Percentiles rank a stretch among this genome's conserved stretches.
phyloP scores from a whole-genome alignment of 2,113 vertebrate genomes.

The Chloroceryle aenea region DNA sequence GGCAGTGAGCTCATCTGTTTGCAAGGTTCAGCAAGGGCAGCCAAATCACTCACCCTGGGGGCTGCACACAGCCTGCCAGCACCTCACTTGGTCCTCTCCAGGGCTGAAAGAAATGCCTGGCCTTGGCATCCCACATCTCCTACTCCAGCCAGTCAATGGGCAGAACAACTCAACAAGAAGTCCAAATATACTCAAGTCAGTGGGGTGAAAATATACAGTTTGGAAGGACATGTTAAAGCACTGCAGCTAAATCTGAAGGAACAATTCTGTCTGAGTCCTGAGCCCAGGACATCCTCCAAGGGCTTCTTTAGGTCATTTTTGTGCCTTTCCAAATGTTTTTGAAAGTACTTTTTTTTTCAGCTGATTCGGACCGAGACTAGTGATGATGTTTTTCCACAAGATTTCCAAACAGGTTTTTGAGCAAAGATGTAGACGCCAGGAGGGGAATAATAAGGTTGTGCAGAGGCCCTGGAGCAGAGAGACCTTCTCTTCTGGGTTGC shows the following conservation, averaged over 20 bases:
- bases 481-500: not conserved
- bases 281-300: not conserved
- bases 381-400: not conserved
- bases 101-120: not conserved
- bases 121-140: not conserved
- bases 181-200: not conserved
- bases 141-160: not conserved
- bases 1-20: not conserved
- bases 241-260: not conserved
- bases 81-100: not conserved
- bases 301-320: conserved; percentile 8
- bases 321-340: not conserved
- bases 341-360: not conserved
- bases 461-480: not conserved
- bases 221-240: not conserved
- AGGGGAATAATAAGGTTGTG: not conserved
- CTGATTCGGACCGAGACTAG: not conserved
- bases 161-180: not conserved
- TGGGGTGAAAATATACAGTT: not conserved
- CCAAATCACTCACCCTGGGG: not conserved
- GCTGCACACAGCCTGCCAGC: not conserved
- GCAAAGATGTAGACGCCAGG: not conserved
- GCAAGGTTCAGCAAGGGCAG: not conserved
- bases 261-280: not conserved
- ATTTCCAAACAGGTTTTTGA: not conserved